A percentile compares a stretch with the other conserved stretches of the same genome.
These are phyloP conservation scores for Nasonia longicornis DNA, from an alignment of 1,140 invertebrate species.

Conservation along the genomic window DNA sequence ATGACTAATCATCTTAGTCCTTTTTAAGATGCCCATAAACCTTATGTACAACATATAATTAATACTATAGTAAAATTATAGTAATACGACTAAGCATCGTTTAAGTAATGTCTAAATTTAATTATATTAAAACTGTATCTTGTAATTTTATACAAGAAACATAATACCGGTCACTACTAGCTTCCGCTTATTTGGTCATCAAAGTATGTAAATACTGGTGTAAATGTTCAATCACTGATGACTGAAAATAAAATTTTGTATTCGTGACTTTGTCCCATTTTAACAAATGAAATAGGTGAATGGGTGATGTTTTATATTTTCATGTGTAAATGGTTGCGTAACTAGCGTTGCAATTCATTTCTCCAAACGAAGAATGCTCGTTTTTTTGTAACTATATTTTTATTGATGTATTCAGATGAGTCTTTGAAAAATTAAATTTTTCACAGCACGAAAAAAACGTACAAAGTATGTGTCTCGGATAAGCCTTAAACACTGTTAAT, in stretches of 20 bases:
- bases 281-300: conserved; percentile 33
- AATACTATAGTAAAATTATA: conserved; percentile 31
- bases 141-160: conserved; percentile 37
- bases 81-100: conserved; percentile 11
- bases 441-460: conserved; percentile 28
- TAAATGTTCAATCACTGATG: conserved; percentile 54
- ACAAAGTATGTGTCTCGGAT: conserved; percentile 45
- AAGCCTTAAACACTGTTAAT: conserved; percentile 44
- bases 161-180: conserved; percentile 31
- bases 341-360: conserved; percentile 14
- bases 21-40: conserved; percentile 34
- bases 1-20: conserved; percentile 8
- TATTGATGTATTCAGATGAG: neutral
- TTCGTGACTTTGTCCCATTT: conserved; percentile 18
- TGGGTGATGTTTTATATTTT: conserved; percentile 38
- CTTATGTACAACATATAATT: conserved; percentile 40
- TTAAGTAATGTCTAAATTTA: conserved; percentile 33
- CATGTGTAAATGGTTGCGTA: conserved; percentile 6
- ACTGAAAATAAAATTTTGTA: conserved; percentile 18
- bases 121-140: conserved; percentile 35
- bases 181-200: conserved; percentile 43
- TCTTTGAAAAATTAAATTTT: conserved; percentile 30
- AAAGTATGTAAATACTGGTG: conserved; percentile 61
- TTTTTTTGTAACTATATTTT: conserved; percentile 12
- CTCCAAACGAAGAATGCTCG: conserved; percentile 25